Conservation (phyloP, 92 coral and sea anemone species). For the Bergia puertoricense region DNA sequence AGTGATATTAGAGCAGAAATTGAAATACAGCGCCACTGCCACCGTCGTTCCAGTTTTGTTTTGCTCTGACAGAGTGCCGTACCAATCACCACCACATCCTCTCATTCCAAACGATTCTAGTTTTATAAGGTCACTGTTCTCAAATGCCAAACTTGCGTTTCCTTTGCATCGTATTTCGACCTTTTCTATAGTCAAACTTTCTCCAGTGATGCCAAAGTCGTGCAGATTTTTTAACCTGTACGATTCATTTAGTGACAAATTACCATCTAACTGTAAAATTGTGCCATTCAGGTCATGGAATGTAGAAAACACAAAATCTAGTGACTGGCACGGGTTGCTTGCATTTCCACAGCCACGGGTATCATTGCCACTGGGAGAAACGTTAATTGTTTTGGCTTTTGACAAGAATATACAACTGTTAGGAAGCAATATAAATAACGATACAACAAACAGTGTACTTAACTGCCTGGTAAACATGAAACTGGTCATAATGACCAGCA, state of each 20-base stretch:
- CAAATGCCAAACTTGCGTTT: conserved; percentile 48
- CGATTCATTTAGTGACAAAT: conserved; percentile 45
- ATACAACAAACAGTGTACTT: background rate
- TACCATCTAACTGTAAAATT: conserved; percentile 41
- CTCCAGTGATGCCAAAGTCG: conserved; percentile 59
- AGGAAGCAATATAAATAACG: background rate
- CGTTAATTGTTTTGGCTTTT: conserved; percentile 14
- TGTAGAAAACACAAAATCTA: conserved; percentile 50
- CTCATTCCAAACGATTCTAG: conserved; percentile 37
- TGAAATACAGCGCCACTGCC: conserved; percentile 1
- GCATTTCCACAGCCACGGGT: conserved; percentile 38
- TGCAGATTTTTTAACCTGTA: conserved; percentile 39
- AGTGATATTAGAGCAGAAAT: background rate
- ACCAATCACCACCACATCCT: conserved; percentile 46
- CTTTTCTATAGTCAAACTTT: conserved; percentile 23
- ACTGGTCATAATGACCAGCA: background rate
- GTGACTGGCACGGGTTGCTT: conserved; percentile 48
- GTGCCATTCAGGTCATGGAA: conserved; percentile 50
- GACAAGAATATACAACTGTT: background rate
- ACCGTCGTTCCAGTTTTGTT: background rate
- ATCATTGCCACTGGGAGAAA: conserved; percentile 58
- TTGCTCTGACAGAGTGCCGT: background rate
- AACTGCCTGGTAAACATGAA: background rate
- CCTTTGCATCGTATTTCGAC: conserved; percentile 48
- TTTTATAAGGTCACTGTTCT: conserved; percentile 38